Percentiles rank a stretch among this genome's conserved stretches.
Evolutionary conservation across 2,113 vertebrate species (phyloP).

Genomic region (Labrus mixtus): DNA sequence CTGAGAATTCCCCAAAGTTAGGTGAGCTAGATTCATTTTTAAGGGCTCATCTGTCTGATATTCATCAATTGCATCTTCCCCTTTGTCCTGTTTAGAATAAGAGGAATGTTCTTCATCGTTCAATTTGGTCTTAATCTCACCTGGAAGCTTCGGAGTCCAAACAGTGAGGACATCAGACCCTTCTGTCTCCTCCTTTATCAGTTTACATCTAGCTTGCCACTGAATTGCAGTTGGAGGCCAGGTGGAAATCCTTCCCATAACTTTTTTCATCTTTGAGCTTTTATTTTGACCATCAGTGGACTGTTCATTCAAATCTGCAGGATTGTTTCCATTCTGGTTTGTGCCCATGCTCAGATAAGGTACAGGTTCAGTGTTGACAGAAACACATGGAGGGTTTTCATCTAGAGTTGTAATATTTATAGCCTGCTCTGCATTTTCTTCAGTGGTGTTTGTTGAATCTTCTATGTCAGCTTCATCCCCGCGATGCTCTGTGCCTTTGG

Average conservation of each 20-base stretch:
- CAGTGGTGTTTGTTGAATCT: background rate
- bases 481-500: background rate
- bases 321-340: slow-evolving; percentile 33
- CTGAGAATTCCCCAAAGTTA: background rate
- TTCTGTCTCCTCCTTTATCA: slow-evolving; percentile 32
- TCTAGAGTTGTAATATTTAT: background rate
- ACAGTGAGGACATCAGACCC: background rate
- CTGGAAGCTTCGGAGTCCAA: slow-evolving; percentile 4
- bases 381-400: background rate
- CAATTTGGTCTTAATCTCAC: background rate
- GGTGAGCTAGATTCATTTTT: background rate
- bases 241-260: slow-evolving; percentile 72
- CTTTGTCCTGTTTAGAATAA: background rate
- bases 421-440: background rate
- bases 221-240: slow-evolving; percentile 77
- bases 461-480: background rate
- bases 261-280: background rate
- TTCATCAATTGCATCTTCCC: background rate
- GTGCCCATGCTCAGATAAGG: slow-evolving; percentile 80
- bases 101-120: background rate
- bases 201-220: slow-evolving; percentile 69
- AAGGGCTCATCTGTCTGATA: background rate
- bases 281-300: background rate
- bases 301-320: slow-evolving; percentile 12
- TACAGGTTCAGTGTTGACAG: slow-evolving; percentile 45